A percentile compares a stretch with the other conserved stretches of the same genome.
Evolutionary conservation across 2,113 vertebrate genomes (phyloP).

Genomic region (Psettodes erumei): DNA sequence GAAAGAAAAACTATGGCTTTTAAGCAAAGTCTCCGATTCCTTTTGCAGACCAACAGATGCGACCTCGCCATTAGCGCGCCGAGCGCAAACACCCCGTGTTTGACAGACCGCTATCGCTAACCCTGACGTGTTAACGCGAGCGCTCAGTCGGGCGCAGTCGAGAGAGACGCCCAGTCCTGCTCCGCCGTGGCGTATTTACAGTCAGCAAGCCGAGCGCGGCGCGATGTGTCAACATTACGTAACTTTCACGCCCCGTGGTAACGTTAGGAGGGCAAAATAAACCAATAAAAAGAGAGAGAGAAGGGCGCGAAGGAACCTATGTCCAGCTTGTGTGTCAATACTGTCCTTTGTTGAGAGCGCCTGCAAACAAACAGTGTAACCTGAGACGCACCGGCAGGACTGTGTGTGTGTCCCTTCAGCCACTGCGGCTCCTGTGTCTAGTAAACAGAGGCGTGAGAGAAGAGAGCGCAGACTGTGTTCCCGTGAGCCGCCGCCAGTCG

Average conservation of each 20-base stretch:
- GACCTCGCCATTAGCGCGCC: not conserved
- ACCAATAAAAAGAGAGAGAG: constrained; percentile 55
- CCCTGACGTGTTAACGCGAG: constrained; percentile 5
- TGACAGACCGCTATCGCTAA: constrained; percentile 11
- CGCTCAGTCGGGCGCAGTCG: constrained; percentile 38
- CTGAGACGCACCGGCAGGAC: constrained; percentile 37
- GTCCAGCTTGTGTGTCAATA: constrained; percentile 37
- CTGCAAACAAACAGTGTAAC: constrained; percentile 55
- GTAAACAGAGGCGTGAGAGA: constrained; percentile 70
- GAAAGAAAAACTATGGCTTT: no score
- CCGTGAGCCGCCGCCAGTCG: constrained; percentile 23
- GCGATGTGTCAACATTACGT: constrained; percentile 46
- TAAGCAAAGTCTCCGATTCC: not conserved
- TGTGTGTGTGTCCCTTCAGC: constrained; percentile 57
- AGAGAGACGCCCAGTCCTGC: constrained; percentile 1
- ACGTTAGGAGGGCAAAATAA: constrained; percentile 25
- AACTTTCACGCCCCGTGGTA: constrained; percentile 38
- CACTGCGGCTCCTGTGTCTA: constrained; percentile 58
- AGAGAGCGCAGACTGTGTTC: constrained; percentile 54
- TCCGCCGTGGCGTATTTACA: constrained; percentile 41
- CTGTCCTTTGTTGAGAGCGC: constrained; percentile 26
- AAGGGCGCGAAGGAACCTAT: constrained; percentile 5
- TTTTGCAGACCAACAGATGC: not conserved
- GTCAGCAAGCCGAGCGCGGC: constrained; percentile 33
- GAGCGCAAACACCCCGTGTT: not conserved